Base-by-base conservation (phyloP, 2,113 vertebrate genomes). In the Carassius carassius region DNA sequence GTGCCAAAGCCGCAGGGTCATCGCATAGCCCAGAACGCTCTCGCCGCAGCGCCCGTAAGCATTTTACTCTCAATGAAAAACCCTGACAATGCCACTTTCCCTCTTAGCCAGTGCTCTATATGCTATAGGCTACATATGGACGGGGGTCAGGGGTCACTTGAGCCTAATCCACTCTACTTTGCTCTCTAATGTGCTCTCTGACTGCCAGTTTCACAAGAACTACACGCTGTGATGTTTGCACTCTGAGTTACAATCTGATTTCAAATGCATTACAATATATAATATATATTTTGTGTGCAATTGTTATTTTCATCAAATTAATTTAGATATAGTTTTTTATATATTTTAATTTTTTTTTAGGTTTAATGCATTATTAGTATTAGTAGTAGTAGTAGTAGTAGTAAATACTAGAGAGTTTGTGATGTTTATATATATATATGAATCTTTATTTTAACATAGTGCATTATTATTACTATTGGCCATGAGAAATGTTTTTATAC, bases 31-130 rank as follows among this genome's bases (percentile, higher is more conserved):
- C 93, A 92, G 95, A 94, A 94, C 56, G 82, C 67, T 82, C 81
- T 41, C 85, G 54, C 83, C 84, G 44, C 84, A 91, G 93, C 86
- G 90, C 87, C 92, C 49, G 94, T 94, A 95, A 96, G 95, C 96
- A 94, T 85, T 95, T 95, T 95, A 83, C 87, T 91, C 69, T 95
- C 90, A 95, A 95, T 94, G 90, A 92, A 96, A 95, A 96, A 69
- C 73, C 90, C 95, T 95, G 95, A 96, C 88, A 83, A 32, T 83
- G 86, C 92, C 91, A 89, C 85, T 94, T 93, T 90, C 83, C 77
- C 14, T 82, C 85, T 58, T 58, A 63, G 80, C 54, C 29, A 0
- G 84, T 73, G 80, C 89, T 87, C 67, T 25, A 75, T 25, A 75
- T 70, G 88, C 89, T 89, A 78, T 72, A 86, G 92, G 62, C 29